Percentiles rank a stretch among this genome's conserved stretches.
phyloP scores from a whole-genome alignment of 2,797 vertebrate genomes.

The Chiroxiphia lanceolata region DNA sequence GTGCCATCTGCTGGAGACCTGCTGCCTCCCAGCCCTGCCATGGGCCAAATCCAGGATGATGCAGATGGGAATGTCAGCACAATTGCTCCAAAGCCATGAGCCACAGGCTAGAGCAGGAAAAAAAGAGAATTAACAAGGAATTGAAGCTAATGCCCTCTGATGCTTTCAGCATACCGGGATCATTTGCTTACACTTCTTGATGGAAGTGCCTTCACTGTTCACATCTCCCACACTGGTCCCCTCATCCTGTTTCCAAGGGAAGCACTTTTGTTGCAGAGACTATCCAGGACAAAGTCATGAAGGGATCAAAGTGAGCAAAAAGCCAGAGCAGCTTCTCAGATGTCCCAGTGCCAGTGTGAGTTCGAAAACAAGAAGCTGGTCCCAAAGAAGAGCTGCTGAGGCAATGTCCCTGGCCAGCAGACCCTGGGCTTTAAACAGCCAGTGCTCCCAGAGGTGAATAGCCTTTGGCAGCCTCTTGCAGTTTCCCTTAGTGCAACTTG shows the following conservation, averaged over 20 bases:
- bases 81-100: not conserved
- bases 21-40: not conserved
- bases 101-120: not conserved
- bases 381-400: not conserved
- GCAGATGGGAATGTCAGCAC: not conserved
- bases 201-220: not conserved
- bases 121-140: not conserved
- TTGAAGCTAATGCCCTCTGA: not conserved
- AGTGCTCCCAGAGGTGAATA: not conserved
- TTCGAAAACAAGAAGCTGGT: not conserved
- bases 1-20: slow-evolving; percentile 66
- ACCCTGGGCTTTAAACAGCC: not conserved
- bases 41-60: not conserved
- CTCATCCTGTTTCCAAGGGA: not conserved
- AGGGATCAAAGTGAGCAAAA: not conserved
- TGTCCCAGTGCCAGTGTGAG: not conserved
- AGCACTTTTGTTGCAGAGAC: not conserved
- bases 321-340: not conserved
- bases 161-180: not conserved
- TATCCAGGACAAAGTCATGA: not conserved
- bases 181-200: not conserved
- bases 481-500: not conserved
- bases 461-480: not conserved
- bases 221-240: not conserved
- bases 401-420: not conserved